phyloP scores from a whole-genome alignment of 2,797 vertebrate species.

The Acipenser oxyrinchus region DNA sequence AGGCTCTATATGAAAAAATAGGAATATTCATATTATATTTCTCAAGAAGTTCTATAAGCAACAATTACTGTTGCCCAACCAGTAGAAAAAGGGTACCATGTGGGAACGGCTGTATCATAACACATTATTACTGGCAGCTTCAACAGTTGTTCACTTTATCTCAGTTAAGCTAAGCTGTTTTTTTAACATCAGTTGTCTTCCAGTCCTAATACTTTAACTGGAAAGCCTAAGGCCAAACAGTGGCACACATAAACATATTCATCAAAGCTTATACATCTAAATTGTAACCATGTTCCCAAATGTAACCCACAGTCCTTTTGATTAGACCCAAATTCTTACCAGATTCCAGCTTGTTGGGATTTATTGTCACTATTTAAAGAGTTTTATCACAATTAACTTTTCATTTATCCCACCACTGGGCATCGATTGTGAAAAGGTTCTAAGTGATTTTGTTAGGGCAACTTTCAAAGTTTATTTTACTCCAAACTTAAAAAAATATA shows the following conservation, averaged over 20 bases:
- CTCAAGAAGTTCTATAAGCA: neutral
- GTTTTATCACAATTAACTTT: too few relatives aligned
- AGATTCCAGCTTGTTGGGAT: neutral
- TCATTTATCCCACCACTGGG: too few relatives aligned
- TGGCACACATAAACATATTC: conserved; percentile 6
- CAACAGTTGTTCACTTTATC: neutral
- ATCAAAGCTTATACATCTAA: conserved; percentile 4
- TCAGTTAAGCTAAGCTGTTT: conserved; percentile 2
- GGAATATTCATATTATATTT: too few relatives aligned
- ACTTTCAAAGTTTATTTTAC: too few relatives aligned
- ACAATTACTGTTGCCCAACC: neutral
- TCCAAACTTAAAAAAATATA: too few relatives aligned
- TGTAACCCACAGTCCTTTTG: neutral
- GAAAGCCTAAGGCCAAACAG: neutral
- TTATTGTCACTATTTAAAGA: too few relatives aligned
- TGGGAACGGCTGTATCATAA: neutral
- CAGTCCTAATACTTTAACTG: neutral
- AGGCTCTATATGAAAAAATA: too few relatives aligned
- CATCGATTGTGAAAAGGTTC: too few relatives aligned
- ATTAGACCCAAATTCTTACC: conserved; percentile 1
- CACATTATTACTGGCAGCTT: neutral
- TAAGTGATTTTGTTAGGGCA: too few relatives aligned
- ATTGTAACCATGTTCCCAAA: conserved; percentile 4
- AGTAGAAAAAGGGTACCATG: neutral
- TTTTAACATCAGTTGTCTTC: neutral